These are phyloP conservation scores for Apis mellifera DNA, from an alignment of 1,140 invertebrate genomes.

Conservation along the genomic window DNA sequence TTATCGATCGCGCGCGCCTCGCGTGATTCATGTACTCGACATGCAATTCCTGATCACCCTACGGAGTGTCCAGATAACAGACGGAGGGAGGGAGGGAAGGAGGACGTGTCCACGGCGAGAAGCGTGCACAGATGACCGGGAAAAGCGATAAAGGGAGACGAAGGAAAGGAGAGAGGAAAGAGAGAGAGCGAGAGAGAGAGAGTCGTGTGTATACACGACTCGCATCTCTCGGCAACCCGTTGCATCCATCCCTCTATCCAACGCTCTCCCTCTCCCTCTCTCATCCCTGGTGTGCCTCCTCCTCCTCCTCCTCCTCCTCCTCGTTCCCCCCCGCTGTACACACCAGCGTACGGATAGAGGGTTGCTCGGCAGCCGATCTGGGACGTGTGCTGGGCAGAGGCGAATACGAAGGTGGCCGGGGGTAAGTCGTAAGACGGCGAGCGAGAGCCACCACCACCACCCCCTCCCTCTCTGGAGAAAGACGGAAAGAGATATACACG, in stretches of 20 bases:
- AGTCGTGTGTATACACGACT: constrained; percentile 45
- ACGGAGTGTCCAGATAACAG: constrained; percentile 54
- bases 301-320: background rate
- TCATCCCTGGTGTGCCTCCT: background rate
- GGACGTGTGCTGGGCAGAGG: constrained; percentile 73
- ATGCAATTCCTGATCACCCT: constrained; percentile 58
- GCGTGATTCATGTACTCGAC: constrained; percentile 55
- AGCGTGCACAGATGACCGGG: constrained; percentile 45
- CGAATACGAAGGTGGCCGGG: constrained; percentile 64
- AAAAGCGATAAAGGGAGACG: constrained; percentile 34
- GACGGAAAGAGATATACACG: constrained; percentile 59
- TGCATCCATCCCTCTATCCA: constrained; percentile 64
- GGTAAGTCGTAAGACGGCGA: constrained; percentile 62
- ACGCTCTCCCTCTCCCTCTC: constrained; percentile 41
- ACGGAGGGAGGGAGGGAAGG: constrained; percentile 2
- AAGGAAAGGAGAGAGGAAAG: background rate
- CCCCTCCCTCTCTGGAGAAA: constrained; percentile 6
- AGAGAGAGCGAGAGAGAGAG: background rate
- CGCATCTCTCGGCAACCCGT: constrained; percentile 59
- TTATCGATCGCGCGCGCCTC: constrained; percentile 39
- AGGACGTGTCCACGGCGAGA: constrained; percentile 58
- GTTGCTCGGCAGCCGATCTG: constrained; percentile 69
- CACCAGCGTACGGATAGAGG: constrained; percentile 62
- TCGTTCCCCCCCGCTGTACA: constrained; percentile 43
- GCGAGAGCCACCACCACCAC: constrained; percentile 6